Conservation (phyloP, 2,113 vertebrate genomes). For the Notarius quadriscutis region DNA sequence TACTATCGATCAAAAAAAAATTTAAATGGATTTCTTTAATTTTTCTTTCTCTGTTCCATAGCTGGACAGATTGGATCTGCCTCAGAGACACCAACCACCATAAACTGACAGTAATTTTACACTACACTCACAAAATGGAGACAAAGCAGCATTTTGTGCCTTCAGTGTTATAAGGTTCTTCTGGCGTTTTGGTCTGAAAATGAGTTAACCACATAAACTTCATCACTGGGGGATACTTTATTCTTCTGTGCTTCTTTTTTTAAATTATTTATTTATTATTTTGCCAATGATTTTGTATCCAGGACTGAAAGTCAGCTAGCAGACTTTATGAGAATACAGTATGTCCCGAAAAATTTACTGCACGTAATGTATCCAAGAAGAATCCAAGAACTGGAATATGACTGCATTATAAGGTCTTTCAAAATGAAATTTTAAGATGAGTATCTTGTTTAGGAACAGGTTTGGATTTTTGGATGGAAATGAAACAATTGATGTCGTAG, state of each 20-base stretch:
- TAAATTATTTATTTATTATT: background rate
- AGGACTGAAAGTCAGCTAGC: background rate
- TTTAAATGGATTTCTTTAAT: background rate
- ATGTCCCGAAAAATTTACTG: too few relatives aligned
- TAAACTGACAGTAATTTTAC: background rate
- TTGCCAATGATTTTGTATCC: background rate
- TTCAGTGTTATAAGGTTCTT: background rate
- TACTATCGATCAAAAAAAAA: background rate
- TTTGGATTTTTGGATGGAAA: too few relatives aligned
- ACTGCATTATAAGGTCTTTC: too few relatives aligned
- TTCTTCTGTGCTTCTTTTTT: background rate
- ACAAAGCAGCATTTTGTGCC: constrained; percentile 1
- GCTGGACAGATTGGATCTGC: too few relatives aligned
- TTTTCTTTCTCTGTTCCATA: too few relatives aligned
- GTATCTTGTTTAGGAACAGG: too few relatives aligned
- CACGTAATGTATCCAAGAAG: too few relatives aligned
- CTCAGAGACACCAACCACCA: too few relatives aligned
- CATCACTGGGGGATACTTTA: background rate
- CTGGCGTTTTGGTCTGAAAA: background rate
- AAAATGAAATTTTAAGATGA: too few relatives aligned
- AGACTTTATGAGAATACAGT: too few relatives aligned
- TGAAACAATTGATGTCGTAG: too few relatives aligned
- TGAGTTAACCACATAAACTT: background rate
- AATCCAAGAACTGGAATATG: too few relatives aligned
- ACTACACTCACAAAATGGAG: background rate